A percentile compares a stretch with the other conserved stretches of the same genome.
phyloP scores from a whole-genome alignment of 2,113 vertebrate genomes.

The Synchiropus splendidus region DNA sequence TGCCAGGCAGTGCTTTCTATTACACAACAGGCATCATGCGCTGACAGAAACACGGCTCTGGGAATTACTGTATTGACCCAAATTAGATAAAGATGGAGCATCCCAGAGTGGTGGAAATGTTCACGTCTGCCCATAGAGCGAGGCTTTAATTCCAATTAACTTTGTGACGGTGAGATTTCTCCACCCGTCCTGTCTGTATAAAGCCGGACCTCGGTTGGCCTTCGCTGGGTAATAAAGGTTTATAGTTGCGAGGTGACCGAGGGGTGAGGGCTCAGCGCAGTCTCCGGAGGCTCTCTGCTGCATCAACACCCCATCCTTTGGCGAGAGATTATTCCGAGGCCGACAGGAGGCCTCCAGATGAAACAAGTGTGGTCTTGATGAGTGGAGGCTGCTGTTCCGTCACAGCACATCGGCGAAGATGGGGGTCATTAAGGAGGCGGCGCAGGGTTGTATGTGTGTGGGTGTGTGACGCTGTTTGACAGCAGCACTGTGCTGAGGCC shows the following conservation, averaged over 20 bases:
- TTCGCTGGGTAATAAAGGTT: constrained; percentile 10
- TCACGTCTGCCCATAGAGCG: too few relatives aligned
- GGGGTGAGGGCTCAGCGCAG: constrained; percentile 1
- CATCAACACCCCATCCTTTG: constrained; percentile 3
- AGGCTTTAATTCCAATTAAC: too few relatives aligned
- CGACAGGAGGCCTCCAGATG: constrained; percentile 4
- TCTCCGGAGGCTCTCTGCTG: not conserved
- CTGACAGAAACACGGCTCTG: too few relatives aligned
- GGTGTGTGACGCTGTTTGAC: constrained; percentile 6
- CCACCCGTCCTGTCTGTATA: not conserved
- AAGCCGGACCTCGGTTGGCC: not conserved
- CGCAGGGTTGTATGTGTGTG: constrained; percentile 2
- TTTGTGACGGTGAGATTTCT: too few relatives aligned
- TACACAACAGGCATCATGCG: too few relatives aligned
- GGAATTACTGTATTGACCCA: too few relatives aligned
- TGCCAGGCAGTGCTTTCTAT: too few relatives aligned
- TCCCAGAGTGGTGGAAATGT: too few relatives aligned
- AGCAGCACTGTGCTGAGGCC: constrained; percentile 5
- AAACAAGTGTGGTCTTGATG: not conserved
- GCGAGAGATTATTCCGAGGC: constrained; percentile 21
- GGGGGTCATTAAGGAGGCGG: constrained; percentile 1
- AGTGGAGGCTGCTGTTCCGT: constrained; percentile 2
- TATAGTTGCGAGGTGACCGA: constrained; percentile 7
- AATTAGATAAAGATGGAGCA: too few relatives aligned
- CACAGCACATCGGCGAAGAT: constrained; percentile 2